Percentiles rank a stretch among this genome's conserved stretches.
Conservation (phyloP, 2,113 vertebrate genomes). For the Dolichallabes microphthalmus region DNA sequence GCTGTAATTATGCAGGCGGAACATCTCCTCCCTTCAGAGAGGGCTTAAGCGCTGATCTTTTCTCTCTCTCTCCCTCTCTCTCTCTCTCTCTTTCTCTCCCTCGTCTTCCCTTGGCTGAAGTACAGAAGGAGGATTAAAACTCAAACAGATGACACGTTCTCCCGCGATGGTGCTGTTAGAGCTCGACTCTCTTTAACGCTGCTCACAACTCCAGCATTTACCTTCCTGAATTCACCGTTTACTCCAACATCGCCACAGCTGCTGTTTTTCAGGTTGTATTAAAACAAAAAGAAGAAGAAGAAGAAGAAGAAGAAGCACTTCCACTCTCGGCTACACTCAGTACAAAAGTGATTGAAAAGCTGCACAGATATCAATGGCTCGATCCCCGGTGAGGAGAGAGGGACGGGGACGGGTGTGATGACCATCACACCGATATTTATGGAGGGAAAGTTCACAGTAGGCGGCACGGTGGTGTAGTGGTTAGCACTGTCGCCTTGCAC, state of each 20-base stretch:
- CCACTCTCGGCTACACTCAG: background rate
- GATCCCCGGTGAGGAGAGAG: background rate
- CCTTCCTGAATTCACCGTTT: background rate
- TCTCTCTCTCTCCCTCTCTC: slow-evolving; percentile 42
- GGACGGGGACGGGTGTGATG: too few species aligned
- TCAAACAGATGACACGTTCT: slow-evolving; percentile 30
- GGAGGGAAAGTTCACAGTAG: background rate
- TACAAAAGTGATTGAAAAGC: background rate
- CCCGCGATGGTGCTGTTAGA: background rate
- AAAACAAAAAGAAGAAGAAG: too few species aligned
- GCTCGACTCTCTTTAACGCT: background rate
- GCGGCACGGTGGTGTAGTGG: too few species aligned
- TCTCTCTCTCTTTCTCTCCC: slow-evolving; percentile 25
- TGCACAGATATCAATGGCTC: background rate
- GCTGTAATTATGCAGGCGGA: slow-evolving; percentile 53
- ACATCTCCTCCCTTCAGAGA: slow-evolving; percentile 52
- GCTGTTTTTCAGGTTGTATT: background rate
- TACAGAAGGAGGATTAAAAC: slow-evolving; percentile 19
- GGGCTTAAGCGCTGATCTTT: slow-evolving; percentile 54
- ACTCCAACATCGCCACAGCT: background rate
- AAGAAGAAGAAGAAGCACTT: background rate
- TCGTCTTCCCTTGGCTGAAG: slow-evolving; percentile 40
- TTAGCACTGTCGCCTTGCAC: too few species aligned
- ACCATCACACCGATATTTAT: background rate
- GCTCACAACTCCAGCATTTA: background rate